Conservation (phyloP, 2,888 invertebrate genomes). For the Cotesia congregata region DNA sequence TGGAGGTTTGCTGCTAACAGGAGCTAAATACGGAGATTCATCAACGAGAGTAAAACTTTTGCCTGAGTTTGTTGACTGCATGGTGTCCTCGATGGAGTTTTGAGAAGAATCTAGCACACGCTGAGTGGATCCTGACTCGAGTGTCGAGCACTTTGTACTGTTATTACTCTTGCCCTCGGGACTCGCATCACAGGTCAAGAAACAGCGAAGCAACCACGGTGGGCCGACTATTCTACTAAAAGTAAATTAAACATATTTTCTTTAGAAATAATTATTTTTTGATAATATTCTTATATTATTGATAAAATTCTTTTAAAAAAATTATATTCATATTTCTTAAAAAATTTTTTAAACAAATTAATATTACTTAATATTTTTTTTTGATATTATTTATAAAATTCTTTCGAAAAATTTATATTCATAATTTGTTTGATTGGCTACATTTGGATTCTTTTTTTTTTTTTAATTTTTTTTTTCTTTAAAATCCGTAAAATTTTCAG, state of each 20-base stretch:
- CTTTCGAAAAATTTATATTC: too few relatives aligned
- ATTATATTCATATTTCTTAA: too few relatives aligned
- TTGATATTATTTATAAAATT: too few relatives aligned
- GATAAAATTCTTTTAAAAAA: too few relatives aligned
- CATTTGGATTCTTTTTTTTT: too few relatives aligned
- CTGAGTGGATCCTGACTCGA: slow-evolving; percentile 71
- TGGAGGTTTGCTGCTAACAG: slow-evolving; percentile 21
- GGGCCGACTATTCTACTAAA: slow-evolving; percentile 85
- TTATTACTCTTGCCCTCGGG: slow-evolving; percentile 79
- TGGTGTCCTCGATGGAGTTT: slow-evolving; percentile 59
- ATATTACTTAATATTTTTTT: too few relatives aligned
- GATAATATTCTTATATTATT: too few relatives aligned
- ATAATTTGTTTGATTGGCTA: too few relatives aligned
- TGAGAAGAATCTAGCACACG: slow-evolving; percentile 49
- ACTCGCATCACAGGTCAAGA: slow-evolving; percentile 80
- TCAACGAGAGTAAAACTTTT: slow-evolving; percentile 72
- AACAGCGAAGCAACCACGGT: slow-evolving; percentile 82
- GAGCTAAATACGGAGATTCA: slow-evolving; percentile 73
- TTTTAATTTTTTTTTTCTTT: too few relatives aligned
- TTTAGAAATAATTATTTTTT: slow-evolving; percentile 1
- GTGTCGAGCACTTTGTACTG: slow-evolving; percentile 78
- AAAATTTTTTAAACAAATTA: too few relatives aligned
- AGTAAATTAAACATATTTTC: slow-evolving; percentile 42
- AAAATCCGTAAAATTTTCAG: too few relatives aligned
- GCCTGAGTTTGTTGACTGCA: slow-evolving; percentile 58